A percentile compares a stretch with the other conserved stretches of the same genome.
Evolutionary conservation across 2,797 vertebrate species (phyloP).

Genomic region (Rhabdophis nuchalis): DNA sequence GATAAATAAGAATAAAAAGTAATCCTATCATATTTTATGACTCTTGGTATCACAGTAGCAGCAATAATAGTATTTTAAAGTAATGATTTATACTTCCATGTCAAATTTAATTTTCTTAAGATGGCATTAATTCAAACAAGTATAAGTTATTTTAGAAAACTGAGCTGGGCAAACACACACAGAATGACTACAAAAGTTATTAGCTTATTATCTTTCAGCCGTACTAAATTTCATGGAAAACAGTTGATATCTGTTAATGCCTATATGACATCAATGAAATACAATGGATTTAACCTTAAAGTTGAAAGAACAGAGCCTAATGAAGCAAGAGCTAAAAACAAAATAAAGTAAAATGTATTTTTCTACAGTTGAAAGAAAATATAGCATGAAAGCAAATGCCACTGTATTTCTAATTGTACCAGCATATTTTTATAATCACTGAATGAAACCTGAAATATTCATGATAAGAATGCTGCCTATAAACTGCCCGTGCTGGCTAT

Average conservation of each 20-base stretch:
- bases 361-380: conserved; percentile 3
- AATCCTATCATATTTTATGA: not conserved
- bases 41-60: not conserved
- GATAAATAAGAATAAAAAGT: not conserved
- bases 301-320: not conserved
- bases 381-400: conserved; percentile 7
- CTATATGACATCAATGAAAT: not conserved
- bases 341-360: not conserved
- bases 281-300: conserved; percentile 1
- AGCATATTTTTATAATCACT: not conserved
- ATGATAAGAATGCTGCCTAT: not conserved
- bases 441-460: conserved; percentile 32
- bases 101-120: not conserved
- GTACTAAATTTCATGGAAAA: not conserved
- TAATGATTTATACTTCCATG: not conserved
- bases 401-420: not conserved
- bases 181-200: not conserved
- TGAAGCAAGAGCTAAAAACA: not conserved
- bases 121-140: not conserved
- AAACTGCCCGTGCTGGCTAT: not conserved
- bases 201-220: not conserved
- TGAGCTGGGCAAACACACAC: not conserved
- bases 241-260: conserved; percentile 22
- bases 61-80: not conserved
- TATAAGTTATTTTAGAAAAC: conserved; percentile 2